Percentiles rank a stretch among this genome's conserved stretches.
These are phyloP conservation scores for Adelges cooleyi DNA, from an alignment of 1,140 invertebrate species.

Conservation along the genomic window DNA sequence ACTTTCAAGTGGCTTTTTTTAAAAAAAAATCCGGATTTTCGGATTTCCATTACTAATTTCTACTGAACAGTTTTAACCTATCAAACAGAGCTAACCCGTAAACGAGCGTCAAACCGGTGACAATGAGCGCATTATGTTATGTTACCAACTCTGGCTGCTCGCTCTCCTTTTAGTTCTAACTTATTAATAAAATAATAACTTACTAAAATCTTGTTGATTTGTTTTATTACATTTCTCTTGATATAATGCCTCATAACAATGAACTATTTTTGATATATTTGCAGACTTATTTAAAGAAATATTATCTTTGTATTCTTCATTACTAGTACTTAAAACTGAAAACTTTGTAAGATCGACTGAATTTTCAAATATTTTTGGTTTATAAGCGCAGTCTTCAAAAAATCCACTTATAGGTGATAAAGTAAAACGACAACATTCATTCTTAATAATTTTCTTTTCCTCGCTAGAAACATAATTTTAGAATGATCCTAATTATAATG, in stretches of 20 bases:
- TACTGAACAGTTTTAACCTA: too few relatives aligned
- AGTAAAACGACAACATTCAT: neutral
- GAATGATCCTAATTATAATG: too few relatives aligned
- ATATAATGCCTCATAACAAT: neutral
- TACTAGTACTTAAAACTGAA: slow-evolving; percentile 1
- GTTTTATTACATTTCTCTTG: slow-evolving; percentile 7
- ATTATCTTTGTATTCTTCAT: neutral
- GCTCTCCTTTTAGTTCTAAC: too few relatives aligned
- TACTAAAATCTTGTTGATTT: neutral
- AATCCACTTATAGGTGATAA: slow-evolving; percentile 7
- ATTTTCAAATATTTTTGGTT: neutral
- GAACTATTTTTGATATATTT: slow-evolving; percentile 10
- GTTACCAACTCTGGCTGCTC: too few relatives aligned
- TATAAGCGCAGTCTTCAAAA: neutral
- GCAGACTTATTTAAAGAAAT: neutral
- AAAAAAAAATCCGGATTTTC: too few relatives aligned
- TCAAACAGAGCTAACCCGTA: too few relatives aligned
- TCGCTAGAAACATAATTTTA: too few relatives aligned
- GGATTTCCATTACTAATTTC: too few relatives aligned
- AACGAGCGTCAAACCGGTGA: too few relatives aligned
- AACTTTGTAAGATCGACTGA: slow-evolving; percentile 6
- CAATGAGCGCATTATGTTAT: too few relatives aligned
- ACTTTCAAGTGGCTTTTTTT: too few relatives aligned
- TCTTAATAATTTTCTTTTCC: neutral
- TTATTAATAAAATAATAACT: neutral